Base-by-base conservation (phyloP, 1,140 invertebrate genomes). In the Stegodyphus dumicola region DNA sequence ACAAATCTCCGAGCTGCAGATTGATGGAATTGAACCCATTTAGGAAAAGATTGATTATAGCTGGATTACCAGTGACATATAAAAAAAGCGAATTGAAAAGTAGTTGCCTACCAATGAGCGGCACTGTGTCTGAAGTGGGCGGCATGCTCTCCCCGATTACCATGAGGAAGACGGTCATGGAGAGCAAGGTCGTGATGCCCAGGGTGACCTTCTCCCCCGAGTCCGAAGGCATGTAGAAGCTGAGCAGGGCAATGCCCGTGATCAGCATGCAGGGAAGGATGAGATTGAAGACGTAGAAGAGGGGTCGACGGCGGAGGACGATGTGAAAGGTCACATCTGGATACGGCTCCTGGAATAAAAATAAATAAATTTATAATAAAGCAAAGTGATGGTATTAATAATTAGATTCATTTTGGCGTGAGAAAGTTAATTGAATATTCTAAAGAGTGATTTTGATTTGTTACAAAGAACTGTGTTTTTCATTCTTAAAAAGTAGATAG, bases 111-210 rank as follows among this genome's bases (percentile, higher is more conserved):
- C 93, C 92, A 71, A 93, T 92, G 33, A 93, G 88, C 53, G 93
- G 93, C 33, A 93, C 92, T 56, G 91, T 92, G 87, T 93, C 92
- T 9, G 92, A 93, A 6, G 92, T 93, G 87, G 92, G 91, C n/a
- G 93, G 93, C 88, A 93, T 91, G 86, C 92, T 93, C 88, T 93
- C 93, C 15, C 92, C 92, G 53, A 93, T 92, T 54, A 92, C 90
- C 81, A 93, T 88, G 91, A 93, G 92, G 89, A 93, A 93, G 64
- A 93, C 93, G 73, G 92, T 92, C 87, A 93, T 92, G 6, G 93
- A 92, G 7, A 93, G 89, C 6, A 93, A 90, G 33, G 93, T 92
- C 11, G 93, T 93, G 77, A 93, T 89, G 65, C 93, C 92, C 7
- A 93, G 90, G 6, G 92, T 91, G 56, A 93, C 92, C 88, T 93